Percentiles rank a stretch among this genome's conserved stretches.
phyloP scores from a whole-genome alignment of 2,888 invertebrate genomes.

The Malthinus flaveolus region DNA sequence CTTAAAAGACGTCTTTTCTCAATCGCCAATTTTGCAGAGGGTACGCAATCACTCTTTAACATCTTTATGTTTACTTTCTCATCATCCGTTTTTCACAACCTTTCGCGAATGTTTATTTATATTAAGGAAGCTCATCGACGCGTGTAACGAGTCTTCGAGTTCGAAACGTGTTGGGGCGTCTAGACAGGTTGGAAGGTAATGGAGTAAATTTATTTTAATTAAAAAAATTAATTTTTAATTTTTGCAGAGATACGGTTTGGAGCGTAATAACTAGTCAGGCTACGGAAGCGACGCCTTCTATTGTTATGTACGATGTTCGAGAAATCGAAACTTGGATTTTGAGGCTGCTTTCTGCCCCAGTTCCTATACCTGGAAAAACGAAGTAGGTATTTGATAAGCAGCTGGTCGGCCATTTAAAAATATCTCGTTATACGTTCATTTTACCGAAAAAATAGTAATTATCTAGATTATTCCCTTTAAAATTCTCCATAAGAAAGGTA shows the following conservation, averaged over 20 bases:
- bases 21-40: constrained; percentile 61
- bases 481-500: too few species aligned
- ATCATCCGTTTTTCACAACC: constrained; percentile 98
- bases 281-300: constrained; percentile 79
- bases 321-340: constrained; percentile 99
- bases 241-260: constrained; percentile 91
- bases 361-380: constrained; percentile 97
- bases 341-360: constrained; percentile 92
- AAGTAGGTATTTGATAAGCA: constrained; percentile 58
- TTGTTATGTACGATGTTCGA: constrained; percentile 92
- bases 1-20: neutral
- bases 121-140: constrained; percentile 93
- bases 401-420: too few species aligned
- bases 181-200: constrained; percentile 79
- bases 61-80: constrained; percentile 95
- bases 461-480: too few species aligned
- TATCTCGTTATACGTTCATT: too few species aligned
- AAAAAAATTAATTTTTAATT: neutral
- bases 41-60: constrained; percentile 92
- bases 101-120: constrained; percentile 98
- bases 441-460: too few species aligned
- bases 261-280: constrained; percentile 86
- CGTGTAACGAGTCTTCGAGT: constrained; percentile 93
- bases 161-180: constrained; percentile 88
- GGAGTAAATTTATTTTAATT: too few species aligned